Evolutionary conservation across 53 echinoderm and acorn worm species (phyloP), one percentile per base, ranked within the genome.

Genomic region (Holothuria scabra): DNA sequence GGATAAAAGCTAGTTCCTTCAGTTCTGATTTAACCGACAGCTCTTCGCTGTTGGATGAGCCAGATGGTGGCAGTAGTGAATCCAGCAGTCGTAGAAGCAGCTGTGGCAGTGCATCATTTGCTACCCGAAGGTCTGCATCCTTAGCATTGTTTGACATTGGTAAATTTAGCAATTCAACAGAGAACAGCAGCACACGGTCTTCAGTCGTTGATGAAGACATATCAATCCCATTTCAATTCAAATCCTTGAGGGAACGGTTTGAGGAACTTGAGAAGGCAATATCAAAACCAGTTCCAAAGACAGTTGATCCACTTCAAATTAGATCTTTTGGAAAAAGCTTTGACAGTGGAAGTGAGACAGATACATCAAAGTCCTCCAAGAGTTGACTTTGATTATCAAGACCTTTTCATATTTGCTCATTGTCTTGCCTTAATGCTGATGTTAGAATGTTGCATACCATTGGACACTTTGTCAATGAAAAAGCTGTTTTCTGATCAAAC

Each of bases 191-290:
- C 44, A 12, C 81, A 0, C 81, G 65, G 21, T 64, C 81, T 9
- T 63, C 81, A 2, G n/a, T 64, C 7, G 19, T 83, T 28, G 41
- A 76, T 16, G 90, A 91, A 38, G 92, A 93, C 33, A 80, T 81
- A 59, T 66, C 83, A 20, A 85, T 89, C 44, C 85, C 91, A 5
- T 56, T 86, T 64, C 82, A 89, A 68, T 93, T 95, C 65, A 91
- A 93, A 48, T 91, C 95, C 1, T 81, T 95, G 46, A 85, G 90
- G 41, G 90, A 95, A 25, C 84, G 95, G 62, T 91, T 91, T 56
- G 85, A 89, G 66, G 95, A 93, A 70, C 83, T 95, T 37, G 89
- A 95, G 44, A 89, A 89, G 66, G 93, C 95, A n/a, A 89, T 88
- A 34, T 86, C 89, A 14, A 95, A 93, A 56, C 95, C 95, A 22